Percentiles rank a stretch among this genome's conserved stretches.
phyloP scores from a whole-genome alignment of 2,888 invertebrate species.

The Aphodius granarius region DNA sequence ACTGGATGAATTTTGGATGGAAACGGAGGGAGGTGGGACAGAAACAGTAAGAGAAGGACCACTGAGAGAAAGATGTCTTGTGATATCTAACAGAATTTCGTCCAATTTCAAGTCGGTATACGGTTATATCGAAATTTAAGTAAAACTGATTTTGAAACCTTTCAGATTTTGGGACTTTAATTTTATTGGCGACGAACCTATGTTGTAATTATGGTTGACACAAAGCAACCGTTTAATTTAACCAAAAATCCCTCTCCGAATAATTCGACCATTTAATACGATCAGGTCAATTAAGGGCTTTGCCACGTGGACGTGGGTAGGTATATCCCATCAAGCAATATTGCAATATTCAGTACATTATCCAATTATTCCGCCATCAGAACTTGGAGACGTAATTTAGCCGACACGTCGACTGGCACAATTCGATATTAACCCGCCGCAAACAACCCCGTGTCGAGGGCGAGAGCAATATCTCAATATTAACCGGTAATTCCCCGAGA shows the following conservation, averaged over 20 bases:
- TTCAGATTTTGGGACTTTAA: too few relatives aligned
- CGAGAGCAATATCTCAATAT: not conserved
- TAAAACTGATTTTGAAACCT: too few relatives aligned
- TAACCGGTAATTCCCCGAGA: not conserved
- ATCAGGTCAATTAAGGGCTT: not conserved
- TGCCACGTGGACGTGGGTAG: too few relatives aligned
- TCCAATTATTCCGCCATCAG: not conserved
- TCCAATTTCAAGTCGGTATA: too few relatives aligned
- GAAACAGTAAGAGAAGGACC: not conserved
- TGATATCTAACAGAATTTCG: not conserved
- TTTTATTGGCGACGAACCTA: too few relatives aligned
- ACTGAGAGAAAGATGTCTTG: not conserved
- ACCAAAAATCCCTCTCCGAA: too few relatives aligned
- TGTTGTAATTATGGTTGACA: too few relatives aligned
- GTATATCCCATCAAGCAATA: not conserved
- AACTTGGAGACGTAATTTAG: not conserved
- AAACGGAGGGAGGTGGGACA: not conserved
- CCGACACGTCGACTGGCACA: not conserved
- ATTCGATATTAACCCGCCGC: not conserved
- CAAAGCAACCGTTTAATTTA: too few relatives aligned
- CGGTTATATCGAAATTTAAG: too few relatives aligned
- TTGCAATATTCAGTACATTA: not conserved
- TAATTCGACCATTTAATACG: too few relatives aligned
- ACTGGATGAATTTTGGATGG: not conserved
- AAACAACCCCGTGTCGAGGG: not conserved